phyloP scores from a whole-genome alignment of 1,140 invertebrate genomes.

The Dreissena polymorpha region DNA sequence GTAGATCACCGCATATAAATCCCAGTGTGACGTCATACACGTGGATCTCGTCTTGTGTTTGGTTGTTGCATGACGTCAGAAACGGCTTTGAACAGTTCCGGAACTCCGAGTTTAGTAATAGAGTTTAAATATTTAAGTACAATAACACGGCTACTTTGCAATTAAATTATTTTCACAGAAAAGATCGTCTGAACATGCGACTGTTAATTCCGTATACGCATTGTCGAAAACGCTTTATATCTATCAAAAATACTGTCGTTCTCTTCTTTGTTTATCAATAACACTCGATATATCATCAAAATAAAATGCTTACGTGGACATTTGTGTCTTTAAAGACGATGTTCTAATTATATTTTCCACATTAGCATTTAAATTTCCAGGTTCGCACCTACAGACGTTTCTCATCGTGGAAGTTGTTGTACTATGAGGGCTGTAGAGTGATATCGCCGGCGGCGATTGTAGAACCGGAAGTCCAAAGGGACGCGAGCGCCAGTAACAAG shows the following conservation, averaged over 20 bases:
- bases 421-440: background rate
- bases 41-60: conserved; percentile 11
- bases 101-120: conserved; percentile 8
- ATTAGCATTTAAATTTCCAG: too few species aligned
- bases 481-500: background rate
- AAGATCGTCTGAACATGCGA: too few species aligned
- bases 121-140: background rate
- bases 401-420: conserved; percentile 18
- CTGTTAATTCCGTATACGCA: too few species aligned
- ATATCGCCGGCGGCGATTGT: background rate
- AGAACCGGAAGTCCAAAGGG: background rate
- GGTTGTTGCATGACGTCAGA: conserved; percentile 24
- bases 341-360: too few species aligned
- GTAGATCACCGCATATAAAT: conserved; percentile 27
- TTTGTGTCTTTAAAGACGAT: too few species aligned
- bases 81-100: conserved; percentile 23
- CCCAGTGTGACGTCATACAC: conserved; percentile 32
- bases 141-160: background rate
- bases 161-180: too few species aligned
- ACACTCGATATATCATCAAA: too few species aligned
- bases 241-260: too few species aligned
- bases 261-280: too few species aligned
- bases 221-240: too few species aligned
- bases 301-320: too few species aligned
- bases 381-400: conserved; percentile 20